Percentiles rank a stretch among this genome's conserved stretches.
Conservation (phyloP, 2,888 invertebrate genomes). For the Temnothorax rugatulus region DNA sequence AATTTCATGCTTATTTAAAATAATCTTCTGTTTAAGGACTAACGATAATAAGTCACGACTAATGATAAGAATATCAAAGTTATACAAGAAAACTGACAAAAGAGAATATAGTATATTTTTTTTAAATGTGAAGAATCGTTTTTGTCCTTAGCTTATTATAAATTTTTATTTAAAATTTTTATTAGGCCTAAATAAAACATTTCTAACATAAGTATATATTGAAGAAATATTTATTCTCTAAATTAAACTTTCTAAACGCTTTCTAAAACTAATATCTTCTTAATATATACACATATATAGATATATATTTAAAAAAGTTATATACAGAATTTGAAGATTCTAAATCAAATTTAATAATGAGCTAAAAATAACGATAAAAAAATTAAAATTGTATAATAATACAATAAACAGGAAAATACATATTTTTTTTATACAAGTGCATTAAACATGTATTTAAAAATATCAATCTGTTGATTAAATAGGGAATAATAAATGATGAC, state of each 20-base stretch:
- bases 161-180: neutral
- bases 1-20: neutral
- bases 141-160: neutral
- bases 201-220: neutral
- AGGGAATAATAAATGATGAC: neutral
- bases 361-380: neutral
- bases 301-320: neutral
- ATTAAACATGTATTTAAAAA: neutral
- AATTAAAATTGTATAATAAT: neutral
- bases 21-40: neutral
- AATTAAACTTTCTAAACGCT: neutral
- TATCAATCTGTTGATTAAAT: neutral
- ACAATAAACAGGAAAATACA: neutral
- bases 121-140: neutral
- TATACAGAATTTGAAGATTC: neutral
- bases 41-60: conserved; percentile 7
- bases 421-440: neutral
- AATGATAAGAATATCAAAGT: conserved; percentile 17
- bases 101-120: neutral
- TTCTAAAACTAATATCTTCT: neutral
- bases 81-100: neutral
- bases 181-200: neutral
- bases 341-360: neutral
- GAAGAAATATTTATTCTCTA: neutral
- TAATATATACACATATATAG: neutral